A percentile compares a stretch with the other conserved stretches of the same genome.
Conservation (phyloP, 1,140 invertebrate genomes). For the Lucilia cuprina region DNA sequence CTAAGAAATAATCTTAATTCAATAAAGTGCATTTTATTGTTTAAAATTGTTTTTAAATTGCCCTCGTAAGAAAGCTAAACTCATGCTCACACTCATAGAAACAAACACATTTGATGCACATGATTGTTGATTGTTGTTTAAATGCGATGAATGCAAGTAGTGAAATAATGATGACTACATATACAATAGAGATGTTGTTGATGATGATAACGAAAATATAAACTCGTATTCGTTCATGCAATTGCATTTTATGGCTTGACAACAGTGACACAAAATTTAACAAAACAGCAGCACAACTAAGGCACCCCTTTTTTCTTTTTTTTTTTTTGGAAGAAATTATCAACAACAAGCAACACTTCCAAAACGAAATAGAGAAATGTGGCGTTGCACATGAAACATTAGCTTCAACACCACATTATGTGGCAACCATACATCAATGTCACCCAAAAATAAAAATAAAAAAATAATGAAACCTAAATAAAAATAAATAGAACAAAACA, state of each 20-base stretch:
- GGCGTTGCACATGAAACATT: conserved; percentile 14
- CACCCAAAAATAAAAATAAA: not conserved
- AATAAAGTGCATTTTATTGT: too few relatives aligned
- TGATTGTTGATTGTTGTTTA: not conserved
- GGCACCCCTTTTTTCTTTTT: conserved; percentile 4
- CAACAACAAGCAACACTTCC: not conserved
- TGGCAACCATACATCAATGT: conserved; percentile 33
- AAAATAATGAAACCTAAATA: not conserved
- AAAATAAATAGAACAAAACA: not conserved
- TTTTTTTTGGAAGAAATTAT: not conserved
- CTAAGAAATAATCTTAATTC: too few relatives aligned
- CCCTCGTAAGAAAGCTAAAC: too few relatives aligned
- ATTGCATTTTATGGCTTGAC: conserved; percentile 21
- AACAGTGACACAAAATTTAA: conserved; percentile 17
- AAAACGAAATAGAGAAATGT: conserved; percentile 18
- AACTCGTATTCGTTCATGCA: not conserved
- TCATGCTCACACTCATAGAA: not conserved
- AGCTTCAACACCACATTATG: conserved; percentile 24
- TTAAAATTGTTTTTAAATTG: too few relatives aligned
- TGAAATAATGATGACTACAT: not conserved
- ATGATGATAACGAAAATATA: not conserved
- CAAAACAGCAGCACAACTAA: conserved; percentile 1
- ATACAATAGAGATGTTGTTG: too few relatives aligned
- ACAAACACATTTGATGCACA: not conserved
- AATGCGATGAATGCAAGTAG: conserved; percentile 17